Evolutionary conservation across 2,113 vertebrate species (phyloP), one percentile per base, ranked within the genome.

Genomic region (Elephantulus edwardii): DNA sequence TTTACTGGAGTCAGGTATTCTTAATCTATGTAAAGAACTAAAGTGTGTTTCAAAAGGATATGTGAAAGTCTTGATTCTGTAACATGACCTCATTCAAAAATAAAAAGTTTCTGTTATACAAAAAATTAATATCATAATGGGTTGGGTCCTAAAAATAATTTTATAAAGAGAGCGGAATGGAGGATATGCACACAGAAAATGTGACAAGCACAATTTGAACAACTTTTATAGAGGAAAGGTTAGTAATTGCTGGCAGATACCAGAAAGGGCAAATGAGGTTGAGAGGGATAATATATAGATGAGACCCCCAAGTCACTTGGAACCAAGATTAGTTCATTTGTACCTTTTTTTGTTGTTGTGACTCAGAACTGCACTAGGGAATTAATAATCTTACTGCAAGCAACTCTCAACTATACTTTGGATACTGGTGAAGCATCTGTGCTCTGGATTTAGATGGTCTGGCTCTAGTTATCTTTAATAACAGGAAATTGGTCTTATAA

Each of bases 1-100:
- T n/a, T 2, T 5, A 19, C 14, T 20, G 44, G 16, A 26, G 3
- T 3, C 2, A 54, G 2, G 8, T 35, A 11, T 30, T 1, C 62
- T 52, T 17, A 28, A 26, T 38, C 48, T 6, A 26, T 35, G 33
- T 66, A 28, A 60, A 2, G 56, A 26, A 60, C 5, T 60, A 60
- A 60, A 24, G 26, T 60, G 8, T 58, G 58, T 60, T 26, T 60
- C 26, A 26, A 17, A 66, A 66, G 64, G 10, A 8, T 60, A 60
- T 60, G 6, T 56, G 54, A 24, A 56, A 20, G 22, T 11, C 22
- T n/a, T 64, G n/a, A 64, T 33, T 33, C 62, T 64, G 13, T 66
- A 35, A 66, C 7, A 35, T 20, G 13, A 33, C 17, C 64, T 14
- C 35, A 30, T 66, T 66, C 35, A n/a, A 6, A 35, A 35, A 66